Evolutionary conservation across 2,797 vertebrate genomes (phyloP), one percentile per base, ranked within the genome.

Genomic region (Smutsia gigantea): DNA sequence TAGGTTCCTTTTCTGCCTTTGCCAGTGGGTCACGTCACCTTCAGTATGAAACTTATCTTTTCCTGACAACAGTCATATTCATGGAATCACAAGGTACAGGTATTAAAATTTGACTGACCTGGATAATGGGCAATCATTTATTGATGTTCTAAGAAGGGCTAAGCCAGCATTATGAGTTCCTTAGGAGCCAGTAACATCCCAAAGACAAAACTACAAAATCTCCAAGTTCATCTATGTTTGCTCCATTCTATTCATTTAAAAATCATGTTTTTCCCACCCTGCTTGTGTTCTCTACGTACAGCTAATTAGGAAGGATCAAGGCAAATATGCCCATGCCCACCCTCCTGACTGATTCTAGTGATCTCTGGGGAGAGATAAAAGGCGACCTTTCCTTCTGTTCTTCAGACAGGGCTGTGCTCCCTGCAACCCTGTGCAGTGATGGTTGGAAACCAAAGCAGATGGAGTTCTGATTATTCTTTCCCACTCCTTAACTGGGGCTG

Each of bases 401-500:
- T 39, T 21, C 31, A 42, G 57, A 27, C 63, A 57, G 34, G 49
- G 59, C 51, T 17, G 0, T 29, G 21, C n/a, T 74, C n/a, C 7
- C 29, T 13, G 13, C 9, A 0, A 78, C 8, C 0, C 74, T 29
- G 2, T 51, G 13, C 21, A 63, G 57, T 4, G 42, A 7, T 1
- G 63, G 39, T 27, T 34, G 42, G 49, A 69, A 92, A 92, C 34
- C 49, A 61, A 90, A 93, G 34, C 12, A n/a, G 53, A 46, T 3
- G 53, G 23, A 29, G 11, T 77, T 85, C 81, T 81, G n/a, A 55
- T 21, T 31, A 37, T 72, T 68, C 77, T 59, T 72, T 19, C 66
- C 64, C 12, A 1, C 34, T 72, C 37, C 86, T 71, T 87, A 57
- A 27, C 63, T 74, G 46, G 17, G 46, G 25, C 53, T 74, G 59